Evolutionary conservation across 2,888 invertebrate genomes (phyloP).

Genomic region (Tricholauxania praeusta): DNA sequence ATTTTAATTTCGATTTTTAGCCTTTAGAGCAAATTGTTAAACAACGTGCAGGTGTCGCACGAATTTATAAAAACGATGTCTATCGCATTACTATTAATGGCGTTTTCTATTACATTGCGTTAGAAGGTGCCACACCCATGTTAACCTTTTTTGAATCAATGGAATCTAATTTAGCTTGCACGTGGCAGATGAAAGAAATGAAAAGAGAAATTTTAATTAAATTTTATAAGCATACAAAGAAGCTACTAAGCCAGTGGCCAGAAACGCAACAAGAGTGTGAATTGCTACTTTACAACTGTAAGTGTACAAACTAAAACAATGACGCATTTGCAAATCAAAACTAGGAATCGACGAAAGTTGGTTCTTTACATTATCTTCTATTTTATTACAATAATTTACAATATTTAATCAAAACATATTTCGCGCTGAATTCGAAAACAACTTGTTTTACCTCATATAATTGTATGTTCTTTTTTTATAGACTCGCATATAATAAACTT

Average conservation of each 20-base stretch:
- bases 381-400: no score
- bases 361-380: no score
- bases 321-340: neutral
- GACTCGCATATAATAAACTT: no score
- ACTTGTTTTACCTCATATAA: no score
- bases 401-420: no score
- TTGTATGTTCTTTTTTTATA: no score
- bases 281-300: slow-evolving; percentile 58
- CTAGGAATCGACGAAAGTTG: no score
- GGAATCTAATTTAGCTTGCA: slow-evolving; percentile 51
- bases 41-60: slow-evolving; percentile 60
- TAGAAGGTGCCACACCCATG: slow-evolving; percentile 65
- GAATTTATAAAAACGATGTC: slow-evolving; percentile 60
- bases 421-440: no score
- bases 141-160: slow-evolving; percentile 60
- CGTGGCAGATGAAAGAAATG: slow-evolving; percentile 59
- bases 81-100: slow-evolving; percentile 57
- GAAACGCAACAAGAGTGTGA: slow-evolving; percentile 57
- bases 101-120: slow-evolving; percentile 55
- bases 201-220: slow-evolving; percentile 60
- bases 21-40: slow-evolving; percentile 52
- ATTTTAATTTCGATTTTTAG: slow-evolving; percentile 42
- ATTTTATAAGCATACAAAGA: slow-evolving; percentile 56
- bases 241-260: slow-evolving; percentile 54
- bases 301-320: slow-evolving; percentile 30